Base-by-base conservation (phyloP, 2,113 vertebrate genomes). In the Gobio gobio region DNA sequence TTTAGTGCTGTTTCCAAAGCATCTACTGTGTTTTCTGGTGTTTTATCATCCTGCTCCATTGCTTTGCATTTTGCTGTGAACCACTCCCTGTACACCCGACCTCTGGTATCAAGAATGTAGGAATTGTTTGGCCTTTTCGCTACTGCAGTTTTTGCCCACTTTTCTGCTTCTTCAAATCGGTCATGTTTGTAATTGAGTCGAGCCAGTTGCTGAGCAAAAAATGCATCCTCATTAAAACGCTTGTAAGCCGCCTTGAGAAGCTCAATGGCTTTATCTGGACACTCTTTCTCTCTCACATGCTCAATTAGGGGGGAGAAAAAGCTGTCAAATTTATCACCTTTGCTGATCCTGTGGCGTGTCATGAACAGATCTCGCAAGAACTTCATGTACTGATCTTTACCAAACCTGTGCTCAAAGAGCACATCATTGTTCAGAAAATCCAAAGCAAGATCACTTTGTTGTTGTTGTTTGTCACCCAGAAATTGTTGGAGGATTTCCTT, bases 141-240 rank as follows among this genome's bases (percentile, higher is more conserved):
- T 73, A 90, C 94, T 87, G 96, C 95, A 7, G 89, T 85, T 12
- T 90, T 85, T 86, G 94, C 95, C 96, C 96, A 97, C 0, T 86
- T 0, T 86, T 94, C 83, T 0, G 96, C 95, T 0, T 95, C 93
- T 86, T 93, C 88, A 91, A 96, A 97, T 72, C 91, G 94, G 47
- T 96, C 93, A 0, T 95, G 87, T n/a, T 24, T 91, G 3, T 95
- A 96, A 86, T 93, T 91, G 51, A 97, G 90, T 49, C 96, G 93
- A 86, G 95, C 95, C 85, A 97, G 93, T 56, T 95, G 95, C 75
- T 97, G 95, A 45, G 95, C 95, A 91, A 96, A 94, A 75, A 93
- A 95, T 0, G 95, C 3, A 90, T 96, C 92, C 86, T 93, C 84
- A 78, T 93, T 87, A 78, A 97, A 94, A 40, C 89, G 63, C 10